A percentile compares a stretch with the other conserved stretches of the same genome.
Evolutionary conservation across 2,113 vertebrate genomes (phyloP).

Genomic region (Pica pica): DNA sequence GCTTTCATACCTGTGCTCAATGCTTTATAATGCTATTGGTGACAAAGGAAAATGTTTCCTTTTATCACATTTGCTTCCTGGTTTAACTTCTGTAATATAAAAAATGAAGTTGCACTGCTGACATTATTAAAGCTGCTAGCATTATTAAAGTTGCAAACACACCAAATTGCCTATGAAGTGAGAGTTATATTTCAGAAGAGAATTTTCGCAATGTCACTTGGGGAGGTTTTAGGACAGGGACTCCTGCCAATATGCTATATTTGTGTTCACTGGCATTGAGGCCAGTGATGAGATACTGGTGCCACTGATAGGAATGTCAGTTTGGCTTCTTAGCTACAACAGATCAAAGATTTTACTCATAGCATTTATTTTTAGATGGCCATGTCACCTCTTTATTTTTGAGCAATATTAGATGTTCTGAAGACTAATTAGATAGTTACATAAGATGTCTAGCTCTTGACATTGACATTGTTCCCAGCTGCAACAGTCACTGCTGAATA

Average conservation of each 20-base stretch:
- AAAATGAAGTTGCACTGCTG: not conserved
- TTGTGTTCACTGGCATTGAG: not conserved
- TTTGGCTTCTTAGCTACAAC: not conserved
- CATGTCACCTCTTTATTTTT: not conserved
- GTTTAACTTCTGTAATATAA: not conserved
- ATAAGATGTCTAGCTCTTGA: not conserved
- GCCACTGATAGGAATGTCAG: not conserved
- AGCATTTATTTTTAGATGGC: not conserved
- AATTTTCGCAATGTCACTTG: not conserved
- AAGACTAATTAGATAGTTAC: not conserved
- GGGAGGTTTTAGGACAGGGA: not conserved
- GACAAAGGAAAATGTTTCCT: not conserved
- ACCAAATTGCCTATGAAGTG: not conserved
- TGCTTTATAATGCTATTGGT: not conserved
- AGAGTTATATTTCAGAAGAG: not conserved
- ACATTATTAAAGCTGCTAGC: not conserved
- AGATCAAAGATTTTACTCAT: not conserved
- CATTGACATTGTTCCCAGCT: not conserved
- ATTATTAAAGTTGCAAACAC: not conserved
- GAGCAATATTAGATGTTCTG: not conserved
- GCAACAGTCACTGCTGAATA: not conserved
- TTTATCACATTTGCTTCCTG: not conserved
- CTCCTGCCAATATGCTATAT: not conserved
- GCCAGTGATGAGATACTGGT: not conserved
- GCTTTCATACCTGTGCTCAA: not conserved